Conservation (phyloP, 1,140 invertebrate genomes). For the Octopus sinensis region DNA sequence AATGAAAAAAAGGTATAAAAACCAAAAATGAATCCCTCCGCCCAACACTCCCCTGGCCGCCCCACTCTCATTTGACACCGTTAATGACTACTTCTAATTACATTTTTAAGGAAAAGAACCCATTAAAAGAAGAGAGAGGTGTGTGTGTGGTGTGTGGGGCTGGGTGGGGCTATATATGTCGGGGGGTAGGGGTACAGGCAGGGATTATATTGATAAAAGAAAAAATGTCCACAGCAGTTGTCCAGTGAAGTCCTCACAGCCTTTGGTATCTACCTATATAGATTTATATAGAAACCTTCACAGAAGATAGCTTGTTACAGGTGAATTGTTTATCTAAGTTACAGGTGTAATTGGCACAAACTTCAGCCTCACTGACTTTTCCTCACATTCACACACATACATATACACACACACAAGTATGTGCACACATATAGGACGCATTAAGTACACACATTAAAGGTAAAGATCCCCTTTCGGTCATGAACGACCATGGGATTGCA, state of each 20-base stretch:
- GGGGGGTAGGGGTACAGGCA: background rate
- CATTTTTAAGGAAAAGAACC: background rate
- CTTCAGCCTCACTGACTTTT: background rate
- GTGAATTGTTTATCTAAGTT: background rate
- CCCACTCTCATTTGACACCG: background rate
- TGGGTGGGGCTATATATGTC: background rate
- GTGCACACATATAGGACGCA: background rate
- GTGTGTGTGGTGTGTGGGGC: background rate
- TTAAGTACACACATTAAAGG: background rate
- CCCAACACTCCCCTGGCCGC: no score
- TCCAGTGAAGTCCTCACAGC: slow-evolving; percentile 9
- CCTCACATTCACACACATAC: background rate
- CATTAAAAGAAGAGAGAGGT: background rate
- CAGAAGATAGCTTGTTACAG: slow-evolving; percentile 9
- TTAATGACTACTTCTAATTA: background rate
- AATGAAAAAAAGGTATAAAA: no score
- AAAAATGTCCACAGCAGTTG: background rate
- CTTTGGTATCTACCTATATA: background rate
- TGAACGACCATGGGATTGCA: no score
- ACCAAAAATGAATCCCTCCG: no score
- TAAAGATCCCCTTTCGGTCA: background rate
- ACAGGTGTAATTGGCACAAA: background rate
- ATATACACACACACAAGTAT: background rate
- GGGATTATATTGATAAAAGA: background rate
- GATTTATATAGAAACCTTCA: background rate